These are phyloP conservation scores for Drosophila setosimentum DNA, from an alignment of 2,888 invertebrate genomes.

Conservation along the genomic window DNA sequence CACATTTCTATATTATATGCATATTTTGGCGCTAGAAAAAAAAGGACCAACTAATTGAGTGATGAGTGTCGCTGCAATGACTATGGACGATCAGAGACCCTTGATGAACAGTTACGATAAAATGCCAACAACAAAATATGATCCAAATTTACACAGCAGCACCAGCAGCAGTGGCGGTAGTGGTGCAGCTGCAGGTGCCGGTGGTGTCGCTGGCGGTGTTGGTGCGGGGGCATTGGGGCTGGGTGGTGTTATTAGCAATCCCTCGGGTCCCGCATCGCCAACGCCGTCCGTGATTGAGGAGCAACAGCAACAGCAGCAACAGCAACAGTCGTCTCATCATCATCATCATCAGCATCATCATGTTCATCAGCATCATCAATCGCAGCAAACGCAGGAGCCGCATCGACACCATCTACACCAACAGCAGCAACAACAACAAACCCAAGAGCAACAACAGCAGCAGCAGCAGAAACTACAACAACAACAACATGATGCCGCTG, in stretches of 20 bases:
- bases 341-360: constrained; percentile 64
- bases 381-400: constrained; percentile 61
- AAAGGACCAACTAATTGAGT: constrained; percentile 65
- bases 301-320: constrained; percentile 41
- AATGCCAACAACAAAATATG: constrained; percentile 83
- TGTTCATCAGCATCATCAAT: constrained; percentile 59
- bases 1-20: constrained; percentile 35
- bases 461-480: constrained; percentile 65
- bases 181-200: constrained; percentile 23
- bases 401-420: constrained; percentile 57
- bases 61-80: constrained; percentile 85
- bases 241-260: constrained; percentile 52
- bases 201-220: constrained; percentile 45
- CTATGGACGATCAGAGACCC: constrained; percentile 85
- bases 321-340: constrained; percentile 40
- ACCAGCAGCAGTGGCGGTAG: constrained; percentile 46
- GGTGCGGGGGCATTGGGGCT: constrained; percentile 34
- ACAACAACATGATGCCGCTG: constrained; percentile 71
- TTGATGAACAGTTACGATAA: constrained; percentile 84
- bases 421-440: constrained; percentile 66
- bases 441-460: constrained; percentile 59
- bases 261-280: constrained; percentile 82
- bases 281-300: constrained; percentile 82
- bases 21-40: constrained; percentile 51
- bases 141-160: constrained; percentile 75